A percentile compares a stretch with the other conserved stretches of the same genome.
Conservation (phyloP, 1,140 invertebrate species). For the Atta texana region DNA sequence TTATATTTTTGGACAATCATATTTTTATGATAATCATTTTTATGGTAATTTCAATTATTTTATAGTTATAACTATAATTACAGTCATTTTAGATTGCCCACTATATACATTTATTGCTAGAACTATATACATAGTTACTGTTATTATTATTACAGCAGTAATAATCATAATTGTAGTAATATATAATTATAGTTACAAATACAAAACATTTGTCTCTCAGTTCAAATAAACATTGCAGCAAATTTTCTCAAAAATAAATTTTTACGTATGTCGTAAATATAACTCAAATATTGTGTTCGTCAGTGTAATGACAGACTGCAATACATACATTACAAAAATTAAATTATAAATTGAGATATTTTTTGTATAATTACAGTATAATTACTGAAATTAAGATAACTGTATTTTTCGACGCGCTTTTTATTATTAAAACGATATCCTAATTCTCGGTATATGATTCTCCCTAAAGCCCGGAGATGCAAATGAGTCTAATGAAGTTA, state of each 20-base stretch:
- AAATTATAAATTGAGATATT: background rate
- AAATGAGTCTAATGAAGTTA: constrained; percentile 44
- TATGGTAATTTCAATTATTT: too few relatives aligned
- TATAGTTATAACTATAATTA: too few relatives aligned
- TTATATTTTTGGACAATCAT: too few relatives aligned
- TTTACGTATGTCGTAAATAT: background rate
- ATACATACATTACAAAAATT: background rate
- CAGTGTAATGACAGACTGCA: background rate
- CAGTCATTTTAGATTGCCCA: too few relatives aligned
- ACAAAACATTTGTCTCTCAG: too few relatives aligned
- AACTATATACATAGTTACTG: too few relatives aligned
- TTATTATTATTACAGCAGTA: too few relatives aligned
- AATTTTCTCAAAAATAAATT: background rate
- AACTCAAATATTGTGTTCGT: background rate
- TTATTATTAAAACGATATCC: constrained; percentile 37
- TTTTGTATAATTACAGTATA: background rate
- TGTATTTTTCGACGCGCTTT: background rate
- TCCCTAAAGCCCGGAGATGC: background rate
- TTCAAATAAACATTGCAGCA: background rate
- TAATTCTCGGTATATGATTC: background rate
- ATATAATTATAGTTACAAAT: too few relatives aligned
- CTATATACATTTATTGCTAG: too few relatives aligned
- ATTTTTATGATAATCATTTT: too few relatives aligned
- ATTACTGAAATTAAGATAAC: background rate
- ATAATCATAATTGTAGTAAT: too few relatives aligned